phyloP scores from a whole-genome alignment of 2,113 vertebrate species.

The Actinemys pallida region DNA sequence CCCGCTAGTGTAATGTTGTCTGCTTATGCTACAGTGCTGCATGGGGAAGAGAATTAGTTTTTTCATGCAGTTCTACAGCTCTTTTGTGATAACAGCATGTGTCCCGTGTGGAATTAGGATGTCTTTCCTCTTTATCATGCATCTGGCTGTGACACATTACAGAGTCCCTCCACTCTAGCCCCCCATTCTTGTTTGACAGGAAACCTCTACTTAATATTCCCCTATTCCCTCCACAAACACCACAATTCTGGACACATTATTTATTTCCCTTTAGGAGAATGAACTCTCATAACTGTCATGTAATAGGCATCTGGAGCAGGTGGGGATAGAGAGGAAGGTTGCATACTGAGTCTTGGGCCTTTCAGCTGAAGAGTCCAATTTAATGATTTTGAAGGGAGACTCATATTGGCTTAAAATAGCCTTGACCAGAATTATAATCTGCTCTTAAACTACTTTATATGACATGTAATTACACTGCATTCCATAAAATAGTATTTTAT shows the following conservation, averaged over 20 bases:
- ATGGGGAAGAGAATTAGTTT: background rate
- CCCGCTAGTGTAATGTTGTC: background rate
- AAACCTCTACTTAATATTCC: background rate
- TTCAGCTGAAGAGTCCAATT: background rate
- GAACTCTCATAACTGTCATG: background rate
- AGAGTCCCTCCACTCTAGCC: slow-evolving; percentile 11
- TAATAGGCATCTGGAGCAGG: background rate
- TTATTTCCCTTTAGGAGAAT: background rate
- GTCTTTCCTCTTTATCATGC: slow-evolving; percentile 22
- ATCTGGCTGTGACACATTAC: background rate
- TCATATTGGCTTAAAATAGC: slow-evolving; percentile 36
- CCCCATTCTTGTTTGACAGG: background rate
- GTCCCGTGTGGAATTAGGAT: slow-evolving; percentile 13
- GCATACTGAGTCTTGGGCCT: background rate
- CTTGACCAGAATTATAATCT: slow-evolving; percentile 51
- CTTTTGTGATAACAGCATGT: background rate
- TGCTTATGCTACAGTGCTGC: background rate
- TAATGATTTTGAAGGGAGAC: background rate
- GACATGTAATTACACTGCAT: background rate
- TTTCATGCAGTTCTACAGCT: accelerated
- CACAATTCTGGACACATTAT: background rate
- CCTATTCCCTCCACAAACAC: background rate
- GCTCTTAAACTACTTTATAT: slow-evolving; percentile 62
- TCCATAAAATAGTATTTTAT: slow-evolving; percentile 50
- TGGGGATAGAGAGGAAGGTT: background rate